Evolutionary conservation across 2,113 vertebrate species (phyloP), one percentile per base, ranked within the genome.

Genomic region (Micronycteris hirsuta): DNA sequence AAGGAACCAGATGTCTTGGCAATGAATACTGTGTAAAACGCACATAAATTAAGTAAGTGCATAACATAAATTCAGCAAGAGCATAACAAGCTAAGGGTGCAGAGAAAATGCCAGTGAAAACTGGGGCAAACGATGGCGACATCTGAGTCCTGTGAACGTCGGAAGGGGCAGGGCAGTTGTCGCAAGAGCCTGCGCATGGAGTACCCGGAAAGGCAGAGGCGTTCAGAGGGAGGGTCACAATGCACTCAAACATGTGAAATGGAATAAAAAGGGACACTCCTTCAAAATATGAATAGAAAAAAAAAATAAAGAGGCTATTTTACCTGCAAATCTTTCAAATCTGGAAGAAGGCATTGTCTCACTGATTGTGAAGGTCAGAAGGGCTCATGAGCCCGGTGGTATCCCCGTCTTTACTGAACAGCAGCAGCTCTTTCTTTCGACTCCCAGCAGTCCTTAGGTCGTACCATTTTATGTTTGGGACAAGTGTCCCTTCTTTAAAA

Each of bases 1-100:
- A 84, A 93, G 28, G 38, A 94, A 88, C 20, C 86, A 95, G 49
- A 91, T 77, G 45, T 94, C 83, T 91, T 89, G n/a, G n/a, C 49
- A 82, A 80, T 68, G 56, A 61, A 65, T 47, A 68, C 38, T 71
- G 80, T 89, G 16, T 93, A 80, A 96, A 94, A 91, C 28, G 85
- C 24, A 73, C 8, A 38, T 89, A 93, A 78, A 73, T 96, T 83
- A 96, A 96, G 13, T 20, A 80, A 96, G 43, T 33, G 1, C 31
- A 19, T 54, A 87, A 84, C 24, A 26, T 91, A 89, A 83, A 82
- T 95, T 74, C 91, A 93, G 15, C 36, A 81, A 82, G 4, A 61
- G 26, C 38, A 31, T 61, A 61, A 82, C 24, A 82, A 41, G 56
- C 83, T 91, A 58, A 89, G 58, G 63, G 65, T 31, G 56, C 7